Conservation (phyloP, 1,140 invertebrate genomes). For the Lithobius niger region DNA sequence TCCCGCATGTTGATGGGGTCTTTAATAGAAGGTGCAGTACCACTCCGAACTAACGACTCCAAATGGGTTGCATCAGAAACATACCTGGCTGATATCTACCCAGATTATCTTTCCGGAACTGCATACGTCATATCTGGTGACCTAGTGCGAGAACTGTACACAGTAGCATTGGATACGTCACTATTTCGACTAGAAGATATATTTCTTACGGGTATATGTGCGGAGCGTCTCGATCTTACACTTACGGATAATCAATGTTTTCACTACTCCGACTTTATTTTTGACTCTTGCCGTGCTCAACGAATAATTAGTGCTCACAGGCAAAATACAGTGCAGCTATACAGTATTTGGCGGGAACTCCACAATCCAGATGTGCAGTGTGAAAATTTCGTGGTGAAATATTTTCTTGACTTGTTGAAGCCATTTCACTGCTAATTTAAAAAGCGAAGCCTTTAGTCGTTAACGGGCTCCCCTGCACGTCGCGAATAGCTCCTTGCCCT, state of each 20-base stretch:
- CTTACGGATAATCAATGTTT: conserved; percentile 38
- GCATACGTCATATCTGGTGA: conserved; percentile 64
- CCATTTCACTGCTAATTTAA: too few relatives aligned
- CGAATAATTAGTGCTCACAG: conserved; percentile 23
- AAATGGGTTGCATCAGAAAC: not conserved
- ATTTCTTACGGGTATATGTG: conserved; percentile 54
- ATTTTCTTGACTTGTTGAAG: too few relatives aligned
- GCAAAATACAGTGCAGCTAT: too few relatives aligned
- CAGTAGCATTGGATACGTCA: conserved; percentile 48
- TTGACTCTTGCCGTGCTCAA: conserved; percentile 23
- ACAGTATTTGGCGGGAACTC: too few relatives aligned
- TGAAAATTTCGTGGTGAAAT: too few relatives aligned
- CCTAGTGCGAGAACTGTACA: conserved; percentile 49
- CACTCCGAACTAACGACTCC: not conserved
- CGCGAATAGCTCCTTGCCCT: too few relatives aligned
- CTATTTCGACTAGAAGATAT: conserved; percentile 68
- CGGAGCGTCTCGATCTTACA: conserved; percentile 15
- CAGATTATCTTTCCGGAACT: conserved; percentile 69
- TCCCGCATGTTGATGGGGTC: not conserved
- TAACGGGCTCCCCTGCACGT: too few relatives aligned
- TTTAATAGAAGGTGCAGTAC: not conserved
- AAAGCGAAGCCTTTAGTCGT: too few relatives aligned
- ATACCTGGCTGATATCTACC: conserved; percentile 53
- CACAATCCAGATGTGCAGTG: too few relatives aligned
- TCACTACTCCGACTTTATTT: conserved; percentile 36